These are phyloP conservation scores for Antidorcas marsupialis DNA, from an alignment of 2,113 vertebrate species.

Conservation along the genomic window DNA sequence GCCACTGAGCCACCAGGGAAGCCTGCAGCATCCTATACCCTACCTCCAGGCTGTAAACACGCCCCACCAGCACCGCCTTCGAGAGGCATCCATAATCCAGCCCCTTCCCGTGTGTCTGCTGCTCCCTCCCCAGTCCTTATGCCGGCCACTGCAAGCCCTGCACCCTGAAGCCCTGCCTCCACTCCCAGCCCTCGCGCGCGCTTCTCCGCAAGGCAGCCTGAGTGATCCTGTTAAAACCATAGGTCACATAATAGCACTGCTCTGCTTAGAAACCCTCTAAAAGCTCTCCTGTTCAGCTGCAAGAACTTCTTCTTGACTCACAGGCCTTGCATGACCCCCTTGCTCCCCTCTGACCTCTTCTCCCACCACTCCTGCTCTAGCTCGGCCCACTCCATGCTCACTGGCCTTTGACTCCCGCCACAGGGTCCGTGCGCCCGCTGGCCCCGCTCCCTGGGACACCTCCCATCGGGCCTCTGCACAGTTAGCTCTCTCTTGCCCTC, in stretches of 20 bases:
- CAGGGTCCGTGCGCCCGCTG: background rate
- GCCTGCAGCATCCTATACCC: background rate
- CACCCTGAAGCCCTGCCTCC: background rate
- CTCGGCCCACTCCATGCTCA: background rate
- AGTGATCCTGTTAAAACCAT: background rate
- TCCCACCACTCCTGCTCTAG: rapidly evolving
- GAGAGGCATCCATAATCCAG: no score
- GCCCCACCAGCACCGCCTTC: rapidly evolving
- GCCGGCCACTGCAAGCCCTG: rapidly evolving
- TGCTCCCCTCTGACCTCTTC: background rate
- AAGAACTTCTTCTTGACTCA: background rate
- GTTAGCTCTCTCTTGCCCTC: background rate
- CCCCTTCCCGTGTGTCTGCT: rapidly evolving
- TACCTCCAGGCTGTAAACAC: no score
- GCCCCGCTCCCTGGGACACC: background rate
- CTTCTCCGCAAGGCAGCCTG: background rate
- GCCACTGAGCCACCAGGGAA: background rate
- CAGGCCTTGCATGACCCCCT: background rate
- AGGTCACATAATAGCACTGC: background rate
- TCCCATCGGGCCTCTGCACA: background rate
- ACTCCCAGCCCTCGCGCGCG: rapidly evolving
- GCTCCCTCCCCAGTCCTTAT: background rate
- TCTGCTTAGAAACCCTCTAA: background rate
- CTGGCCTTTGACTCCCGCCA: background rate
- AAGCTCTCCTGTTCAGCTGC: background rate